A percentile compares a stretch with the other conserved stretches of the same genome.
Conservation (phyloP, 2,888 invertebrate species). For the Mystacides longicornis region DNA sequence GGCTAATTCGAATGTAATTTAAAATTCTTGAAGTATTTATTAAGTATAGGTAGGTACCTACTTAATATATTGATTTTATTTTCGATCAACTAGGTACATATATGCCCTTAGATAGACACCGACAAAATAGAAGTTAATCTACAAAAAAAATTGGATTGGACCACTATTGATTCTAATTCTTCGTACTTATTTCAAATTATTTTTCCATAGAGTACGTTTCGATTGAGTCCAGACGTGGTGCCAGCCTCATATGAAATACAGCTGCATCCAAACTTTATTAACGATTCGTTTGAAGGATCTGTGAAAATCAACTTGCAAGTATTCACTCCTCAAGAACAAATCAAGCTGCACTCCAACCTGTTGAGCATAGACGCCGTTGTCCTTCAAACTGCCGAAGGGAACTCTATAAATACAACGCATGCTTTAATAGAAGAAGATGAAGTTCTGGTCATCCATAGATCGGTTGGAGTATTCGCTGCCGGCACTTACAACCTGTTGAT, state of each 20-base stretch:
- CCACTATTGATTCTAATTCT: background rate
- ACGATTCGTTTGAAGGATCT: conserved; percentile 48
- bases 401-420: background rate
- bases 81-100: too few relatives aligned
- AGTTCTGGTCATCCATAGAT: conserved; percentile 28
- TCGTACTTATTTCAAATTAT: too few relatives aligned
- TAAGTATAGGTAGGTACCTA: too few relatives aligned
- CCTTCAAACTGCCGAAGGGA: background rate
- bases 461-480: conserved; percentile 26
- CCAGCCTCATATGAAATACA: conserved; percentile 62
- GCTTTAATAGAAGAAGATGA: conserved; percentile 25
- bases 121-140: background rate
- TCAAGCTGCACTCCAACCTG: conserved; percentile 56
- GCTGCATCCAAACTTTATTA: conserved; percentile 55
- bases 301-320: conserved; percentile 45
- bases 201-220: conserved; percentile 31
- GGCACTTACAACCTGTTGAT: conserved; percentile 39
- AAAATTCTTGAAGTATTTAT: too few relatives aligned
- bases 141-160: background rate
- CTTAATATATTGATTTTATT: too few relatives aligned
- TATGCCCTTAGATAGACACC: too few relatives aligned
- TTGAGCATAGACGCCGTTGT: conserved; percentile 39
- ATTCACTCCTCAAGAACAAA: conserved; percentile 36
- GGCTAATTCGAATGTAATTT: too few relatives aligned
- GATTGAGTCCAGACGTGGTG: conserved; percentile 50